phyloP scores from a whole-genome alignment of 2,113 vertebrate species.

The Chaenogobius annularis region DNA sequence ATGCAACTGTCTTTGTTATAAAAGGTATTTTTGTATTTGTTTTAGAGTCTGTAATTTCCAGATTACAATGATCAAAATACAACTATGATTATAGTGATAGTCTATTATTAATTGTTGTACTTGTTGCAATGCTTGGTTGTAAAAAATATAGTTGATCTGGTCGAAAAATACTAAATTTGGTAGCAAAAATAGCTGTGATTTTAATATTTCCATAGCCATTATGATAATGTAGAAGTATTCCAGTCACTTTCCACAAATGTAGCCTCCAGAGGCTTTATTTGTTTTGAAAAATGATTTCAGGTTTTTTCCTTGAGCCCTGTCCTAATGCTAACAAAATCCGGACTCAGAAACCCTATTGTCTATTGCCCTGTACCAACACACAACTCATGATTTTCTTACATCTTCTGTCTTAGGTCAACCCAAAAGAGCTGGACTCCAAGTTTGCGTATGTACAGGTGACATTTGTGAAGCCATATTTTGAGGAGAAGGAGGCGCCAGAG shows the following conservation, averaged over 20 bases:
- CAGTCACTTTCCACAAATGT: neutral
- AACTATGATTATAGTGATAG: no score
- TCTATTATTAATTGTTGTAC: no score
- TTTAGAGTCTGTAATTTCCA: no score
- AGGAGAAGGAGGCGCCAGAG: slow-evolving; percentile 91
- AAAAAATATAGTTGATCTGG: no score
- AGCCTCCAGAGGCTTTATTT: neutral
- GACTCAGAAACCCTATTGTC: neutral
- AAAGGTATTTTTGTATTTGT: no score
- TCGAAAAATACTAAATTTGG: no score
- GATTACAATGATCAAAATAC: no score
- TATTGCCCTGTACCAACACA: neutral
- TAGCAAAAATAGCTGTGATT: no score
- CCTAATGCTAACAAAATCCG: neutral
- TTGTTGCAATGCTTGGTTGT: no score
- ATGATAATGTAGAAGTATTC: no score
- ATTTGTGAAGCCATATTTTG: slow-evolving; percentile 93
- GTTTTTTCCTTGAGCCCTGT: neutral
- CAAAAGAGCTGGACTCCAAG: slow-evolving; percentile 91
- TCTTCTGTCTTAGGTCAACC: slow-evolving; percentile 80
- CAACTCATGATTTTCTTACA: neutral
- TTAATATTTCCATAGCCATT: no score
- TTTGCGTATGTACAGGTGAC: slow-evolving; percentile 95
- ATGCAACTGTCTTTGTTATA: no score
- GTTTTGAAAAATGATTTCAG: neutral